Conservation (phyloP, 2,113 vertebrate species). For the Cichladusa arquata region DNA sequence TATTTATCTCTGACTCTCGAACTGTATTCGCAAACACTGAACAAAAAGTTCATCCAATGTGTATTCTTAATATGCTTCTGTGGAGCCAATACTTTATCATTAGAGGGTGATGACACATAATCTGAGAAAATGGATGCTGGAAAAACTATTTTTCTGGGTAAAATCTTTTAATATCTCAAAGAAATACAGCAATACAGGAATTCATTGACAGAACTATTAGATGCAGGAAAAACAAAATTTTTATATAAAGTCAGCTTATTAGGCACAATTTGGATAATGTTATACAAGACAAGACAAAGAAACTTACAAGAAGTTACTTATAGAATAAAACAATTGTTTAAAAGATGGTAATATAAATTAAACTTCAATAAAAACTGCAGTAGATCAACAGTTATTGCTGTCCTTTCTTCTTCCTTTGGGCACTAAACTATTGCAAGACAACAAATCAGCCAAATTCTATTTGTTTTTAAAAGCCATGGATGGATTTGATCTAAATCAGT, state of each 20-base stretch:
- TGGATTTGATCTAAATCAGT: background rate
- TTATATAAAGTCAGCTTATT: background rate
- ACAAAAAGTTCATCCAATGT: background rate
- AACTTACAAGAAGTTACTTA: background rate
- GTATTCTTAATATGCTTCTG: background rate
- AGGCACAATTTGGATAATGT: background rate
- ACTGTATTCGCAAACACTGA: accelerated
- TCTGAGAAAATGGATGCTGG: background rate
- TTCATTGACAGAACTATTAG: background rate
- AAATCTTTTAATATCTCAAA: background rate
- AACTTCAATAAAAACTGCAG: background rate
- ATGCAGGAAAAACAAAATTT: background rate
- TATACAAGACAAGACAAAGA: background rate
- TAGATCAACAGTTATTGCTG: background rate
- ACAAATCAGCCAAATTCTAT: background rate
- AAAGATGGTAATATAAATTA: background rate
- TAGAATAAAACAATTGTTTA: background rate
- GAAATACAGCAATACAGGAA: background rate
- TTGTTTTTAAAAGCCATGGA: background rate
- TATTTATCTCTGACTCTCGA: background rate
- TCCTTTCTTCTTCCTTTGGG: background rate
- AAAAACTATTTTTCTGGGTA: background rate
- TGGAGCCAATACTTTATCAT: background rate
- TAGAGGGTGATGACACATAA: background rate
- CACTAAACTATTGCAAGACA: background rate